Conservation (phyloP, 2,797 vertebrate species). For the Amniataba percoides region DNA sequence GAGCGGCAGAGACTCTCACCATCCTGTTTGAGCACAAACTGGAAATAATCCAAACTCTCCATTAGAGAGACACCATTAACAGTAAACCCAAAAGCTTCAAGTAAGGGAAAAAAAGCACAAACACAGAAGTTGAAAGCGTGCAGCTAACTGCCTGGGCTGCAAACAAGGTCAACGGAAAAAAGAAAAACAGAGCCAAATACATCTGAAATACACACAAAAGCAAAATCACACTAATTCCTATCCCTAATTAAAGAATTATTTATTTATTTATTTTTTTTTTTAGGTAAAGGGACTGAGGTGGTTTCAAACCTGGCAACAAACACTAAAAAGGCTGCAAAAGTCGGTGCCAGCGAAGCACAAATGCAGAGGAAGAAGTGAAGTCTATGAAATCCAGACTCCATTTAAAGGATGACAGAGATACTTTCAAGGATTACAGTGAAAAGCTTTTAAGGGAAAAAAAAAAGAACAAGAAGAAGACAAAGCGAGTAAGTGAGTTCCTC, state of each 20-base stretch:
- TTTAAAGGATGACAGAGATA: constrained; percentile 13
- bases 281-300: not conserved
- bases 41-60: constrained; percentile 25
- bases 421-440: not conserved
- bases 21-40: constrained; percentile 11
- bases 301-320: not conserved
- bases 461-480: not conserved
- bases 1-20: not conserved
- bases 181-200: not conserved
- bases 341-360: not conserved
- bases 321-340: constrained; percentile 1
- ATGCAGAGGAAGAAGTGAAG: not conserved
- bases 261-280: too few relatives aligned
- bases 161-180: not conserved
- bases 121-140: not conserved
- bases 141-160: not conserved
- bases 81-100: constrained; percentile 7
- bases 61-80: constrained; percentile 20
- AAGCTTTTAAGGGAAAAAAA: constrained; percentile 5
- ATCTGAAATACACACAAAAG: constrained; percentile 20
- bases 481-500: constrained; percentile 7
- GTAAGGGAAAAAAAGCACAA: constrained; percentile 8
- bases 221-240: not conserved
- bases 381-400: constrained; percentile 6
- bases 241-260: too few relatives aligned